phyloP scores from a whole-genome alignment of 92 coral and sea anemone genomes.

The Zoanthus sansibaricus region DNA sequence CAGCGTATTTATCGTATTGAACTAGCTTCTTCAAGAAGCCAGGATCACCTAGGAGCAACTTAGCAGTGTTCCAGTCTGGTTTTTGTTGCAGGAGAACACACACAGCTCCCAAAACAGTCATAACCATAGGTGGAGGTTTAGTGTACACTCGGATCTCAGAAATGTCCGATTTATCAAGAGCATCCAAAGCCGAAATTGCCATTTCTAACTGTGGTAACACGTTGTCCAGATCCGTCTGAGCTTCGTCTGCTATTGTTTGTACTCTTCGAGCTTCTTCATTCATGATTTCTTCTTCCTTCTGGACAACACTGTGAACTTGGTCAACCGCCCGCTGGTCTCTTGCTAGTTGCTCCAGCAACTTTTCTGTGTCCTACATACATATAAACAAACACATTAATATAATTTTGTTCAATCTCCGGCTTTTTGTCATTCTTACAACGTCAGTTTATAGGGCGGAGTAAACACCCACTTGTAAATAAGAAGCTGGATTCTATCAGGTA shows the following conservation, averaged over 20 bases:
- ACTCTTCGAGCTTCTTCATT: slow-evolving; percentile 90
- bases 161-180: slow-evolving; percentile 95
- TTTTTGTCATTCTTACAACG: too few species aligned
- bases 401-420: too few species aligned
- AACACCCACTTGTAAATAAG: too few species aligned
- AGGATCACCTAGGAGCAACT: slow-evolving; percentile 85
- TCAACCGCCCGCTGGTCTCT: slow-evolving; percentile 96
- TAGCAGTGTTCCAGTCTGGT: slow-evolving; percentile 96
- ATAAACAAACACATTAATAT: too few species aligned
- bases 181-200: slow-evolving; percentile 85
- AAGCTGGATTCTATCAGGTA: too few species aligned
- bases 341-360: slow-evolving; percentile 92
- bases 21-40: slow-evolving; percentile 93
- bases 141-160: slow-evolving; percentile 99
- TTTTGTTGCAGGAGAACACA: slow-evolving; percentile 93
- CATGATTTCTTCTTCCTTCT: slow-evolving; percentile 92
- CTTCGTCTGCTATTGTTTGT: slow-evolving; percentile 93
- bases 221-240: slow-evolving; percentile 89
- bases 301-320: slow-evolving; percentile 92
- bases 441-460: too few species aligned
- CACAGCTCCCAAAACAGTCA: slow-evolving; percentile 96
- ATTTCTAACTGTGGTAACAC: slow-evolving; percentile 87
- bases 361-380: slow-evolving; percentile 82
- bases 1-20: slow-evolving; percentile 81
- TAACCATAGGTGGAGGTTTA: slow-evolving; percentile 97